phyloP scores from a whole-genome alignment of 2,888 invertebrate genomes.

The Dinocampus coccinellae region DNA sequence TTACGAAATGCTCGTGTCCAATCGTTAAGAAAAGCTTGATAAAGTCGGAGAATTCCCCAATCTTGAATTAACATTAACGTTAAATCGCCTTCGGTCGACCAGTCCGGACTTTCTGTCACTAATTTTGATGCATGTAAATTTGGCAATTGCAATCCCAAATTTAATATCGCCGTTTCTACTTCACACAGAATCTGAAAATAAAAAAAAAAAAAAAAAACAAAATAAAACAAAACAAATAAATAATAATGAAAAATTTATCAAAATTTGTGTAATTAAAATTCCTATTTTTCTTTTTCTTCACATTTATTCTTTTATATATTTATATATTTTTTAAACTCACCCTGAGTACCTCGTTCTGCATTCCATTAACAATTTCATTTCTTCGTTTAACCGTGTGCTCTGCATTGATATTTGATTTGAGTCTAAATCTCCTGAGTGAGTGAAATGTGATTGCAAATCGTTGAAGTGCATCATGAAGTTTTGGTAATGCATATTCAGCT shows the following conservation, averaged over 20 bases:
- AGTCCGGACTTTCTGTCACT: slow-evolving; percentile 67
- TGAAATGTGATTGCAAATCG: slow-evolving; percentile 71
- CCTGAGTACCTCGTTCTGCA: slow-evolving; percentile 62
- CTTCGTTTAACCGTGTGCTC: slow-evolving; percentile 70
- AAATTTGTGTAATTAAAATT: neutral
- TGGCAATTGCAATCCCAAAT: slow-evolving; percentile 66
- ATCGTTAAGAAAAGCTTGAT: slow-evolving; percentile 74
- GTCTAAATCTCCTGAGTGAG: slow-evolving; percentile 63
- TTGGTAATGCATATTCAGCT: slow-evolving; percentile 73
- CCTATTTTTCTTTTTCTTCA: neutral
- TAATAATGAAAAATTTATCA: neutral
- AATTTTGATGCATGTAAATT: slow-evolving; percentile 56
- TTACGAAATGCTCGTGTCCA: slow-evolving; percentile 72
- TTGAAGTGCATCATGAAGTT: slow-evolving; percentile 73
- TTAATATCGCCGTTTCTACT: slow-evolving; percentile 73
- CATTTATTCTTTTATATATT: neutral
- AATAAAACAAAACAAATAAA: neutral
- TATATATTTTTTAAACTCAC: slow-evolving; percentile 48
- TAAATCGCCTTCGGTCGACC: slow-evolving; percentile 71
- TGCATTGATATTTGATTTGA: slow-evolving; percentile 68
- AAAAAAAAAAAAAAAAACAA: slow-evolving; percentile 14
- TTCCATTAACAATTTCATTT: slow-evolving; percentile 67
- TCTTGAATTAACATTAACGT: slow-evolving; percentile 74
- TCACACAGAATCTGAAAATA: slow-evolving; percentile 71
- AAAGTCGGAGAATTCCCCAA: slow-evolving; percentile 74